phyloP scores from a whole-genome alignment of 2,888 invertebrate species.

The Polia nebulosa region DNA sequence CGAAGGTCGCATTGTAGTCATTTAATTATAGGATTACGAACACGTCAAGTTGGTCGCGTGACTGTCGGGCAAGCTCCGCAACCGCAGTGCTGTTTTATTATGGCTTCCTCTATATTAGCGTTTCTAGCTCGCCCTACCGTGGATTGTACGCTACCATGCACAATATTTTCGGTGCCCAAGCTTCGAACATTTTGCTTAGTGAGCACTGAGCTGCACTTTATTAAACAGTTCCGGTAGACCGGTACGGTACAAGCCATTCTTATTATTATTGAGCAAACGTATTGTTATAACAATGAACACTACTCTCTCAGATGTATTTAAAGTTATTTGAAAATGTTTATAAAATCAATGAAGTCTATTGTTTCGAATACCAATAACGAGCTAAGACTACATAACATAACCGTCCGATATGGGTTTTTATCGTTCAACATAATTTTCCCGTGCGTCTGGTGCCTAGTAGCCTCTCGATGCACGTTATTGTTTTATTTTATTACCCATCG shows the following conservation, averaged over 20 bases:
- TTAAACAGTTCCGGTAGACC: constrained; percentile 24
- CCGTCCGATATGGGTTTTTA: not conserved
- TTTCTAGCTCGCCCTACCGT: constrained; percentile 45
- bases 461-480: not conserved
- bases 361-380: constrained; percentile 14
- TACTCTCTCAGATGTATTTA: not conserved
- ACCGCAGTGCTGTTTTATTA: constrained; percentile 64
- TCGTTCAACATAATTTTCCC: constrained; percentile 7
- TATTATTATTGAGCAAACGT: constrained; percentile 1
- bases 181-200: constrained; percentile 23
- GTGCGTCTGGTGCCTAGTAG: not conserved
- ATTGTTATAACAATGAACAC: not conserved
- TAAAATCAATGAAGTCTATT: constrained; percentile 29
- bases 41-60: constrained; percentile 71
- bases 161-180: constrained; percentile 36
- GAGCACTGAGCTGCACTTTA: constrained; percentile 6
- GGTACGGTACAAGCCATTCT: constrained; percentile 11
- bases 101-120: constrained; percentile 63
- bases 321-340: constrained; percentile 30
- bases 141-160: constrained; percentile 45
- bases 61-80: constrained; percentile 53
- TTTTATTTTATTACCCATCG: constrained; percentile 18
- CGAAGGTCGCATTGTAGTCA: constrained; percentile 75
- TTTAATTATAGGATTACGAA: constrained; percentile 83
- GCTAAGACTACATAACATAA: constrained; percentile 1